Evolutionary conservation across 1,140 invertebrate species (phyloP).

Genomic region (Brachionus plicatilis): DNA sequence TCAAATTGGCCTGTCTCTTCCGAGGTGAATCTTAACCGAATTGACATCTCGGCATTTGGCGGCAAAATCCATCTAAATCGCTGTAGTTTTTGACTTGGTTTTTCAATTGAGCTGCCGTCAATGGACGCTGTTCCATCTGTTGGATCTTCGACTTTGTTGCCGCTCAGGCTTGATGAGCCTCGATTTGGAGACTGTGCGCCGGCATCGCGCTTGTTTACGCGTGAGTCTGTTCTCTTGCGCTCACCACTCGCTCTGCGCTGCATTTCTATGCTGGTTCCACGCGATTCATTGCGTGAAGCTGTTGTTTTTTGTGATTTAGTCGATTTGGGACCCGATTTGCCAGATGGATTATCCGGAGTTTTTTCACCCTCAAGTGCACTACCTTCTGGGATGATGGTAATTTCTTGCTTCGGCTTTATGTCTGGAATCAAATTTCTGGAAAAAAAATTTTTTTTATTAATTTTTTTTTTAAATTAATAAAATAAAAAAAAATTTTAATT

Average conservation of each 20-base stretch:
- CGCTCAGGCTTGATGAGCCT: not conserved
- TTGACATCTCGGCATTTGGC: constrained; percentile 47
- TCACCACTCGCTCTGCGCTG: constrained; percentile 49
- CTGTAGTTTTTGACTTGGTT: constrained; percentile 45
- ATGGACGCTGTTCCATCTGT: not conserved
- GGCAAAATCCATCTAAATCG: constrained; percentile 54
- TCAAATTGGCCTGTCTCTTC: constrained; percentile 57
- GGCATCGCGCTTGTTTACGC: constrained; percentile 36
- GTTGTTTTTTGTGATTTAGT: not conserved
- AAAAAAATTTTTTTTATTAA: no score
- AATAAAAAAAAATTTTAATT: not conserved
- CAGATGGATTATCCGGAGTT: constrained; percentile 7
- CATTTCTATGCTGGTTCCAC: not conserved
- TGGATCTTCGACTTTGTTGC: constrained; percentile 6
- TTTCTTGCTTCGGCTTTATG: constrained; percentile 46
- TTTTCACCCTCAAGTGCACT: constrained; percentile 30
- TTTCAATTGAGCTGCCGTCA: constrained; percentile 8
- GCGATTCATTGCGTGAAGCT: not conserved
- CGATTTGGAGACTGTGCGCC: constrained; percentile 41
- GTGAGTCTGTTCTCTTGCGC: constrained; percentile 47
- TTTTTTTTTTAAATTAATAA: not conserved
- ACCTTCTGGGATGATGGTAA: not conserved
- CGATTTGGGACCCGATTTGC: not conserved
- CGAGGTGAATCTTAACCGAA: constrained; percentile 51
- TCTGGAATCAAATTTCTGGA: constrained; percentile 48